Evolutionary conservation across 2,113 vertebrate genomes (phyloP).

Genomic region (Oncorhynchus mykiss): DNA sequence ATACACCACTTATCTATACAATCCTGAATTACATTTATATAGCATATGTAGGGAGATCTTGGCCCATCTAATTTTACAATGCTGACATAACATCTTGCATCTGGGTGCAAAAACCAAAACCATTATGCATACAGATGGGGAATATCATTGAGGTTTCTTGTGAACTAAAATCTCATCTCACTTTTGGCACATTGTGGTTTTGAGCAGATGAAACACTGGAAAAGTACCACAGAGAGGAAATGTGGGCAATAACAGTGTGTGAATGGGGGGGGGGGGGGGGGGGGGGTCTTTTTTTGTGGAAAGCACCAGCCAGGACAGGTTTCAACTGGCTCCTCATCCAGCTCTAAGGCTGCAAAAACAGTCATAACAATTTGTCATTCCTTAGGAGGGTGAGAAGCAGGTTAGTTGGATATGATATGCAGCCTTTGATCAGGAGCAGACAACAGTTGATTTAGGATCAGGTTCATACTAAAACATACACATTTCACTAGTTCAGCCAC

Average conservation of each 20-base stretch:
- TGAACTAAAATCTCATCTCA: neutral
- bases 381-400: constrained; percentile 48
- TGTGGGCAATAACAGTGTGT: neutral
- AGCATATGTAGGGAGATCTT: too few species aligned
- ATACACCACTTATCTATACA: neutral
- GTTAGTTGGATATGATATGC: constrained; percentile 22
- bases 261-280: neutral
- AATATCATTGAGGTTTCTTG: too few species aligned
- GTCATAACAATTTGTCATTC: constrained; percentile 60
- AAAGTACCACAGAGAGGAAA: neutral
- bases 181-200: neutral
- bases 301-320: constrained; percentile 16
- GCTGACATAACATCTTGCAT: too few species aligned
- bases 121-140: too few species aligned
- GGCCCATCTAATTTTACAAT: too few species aligned
- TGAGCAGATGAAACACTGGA: neutral
- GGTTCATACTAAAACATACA: neutral
- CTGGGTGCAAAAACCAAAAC: too few species aligned
- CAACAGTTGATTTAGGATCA: neutral
- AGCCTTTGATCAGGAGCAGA: constrained; percentile 47
- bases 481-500: neutral
- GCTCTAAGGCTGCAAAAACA: neutral
- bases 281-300: constrained; percentile 1
- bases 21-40: neutral
- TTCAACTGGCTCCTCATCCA: constrained; percentile 11